phyloP scores from a whole-genome alignment of 2,113 vertebrate species.

The Cettia cetti region DNA sequence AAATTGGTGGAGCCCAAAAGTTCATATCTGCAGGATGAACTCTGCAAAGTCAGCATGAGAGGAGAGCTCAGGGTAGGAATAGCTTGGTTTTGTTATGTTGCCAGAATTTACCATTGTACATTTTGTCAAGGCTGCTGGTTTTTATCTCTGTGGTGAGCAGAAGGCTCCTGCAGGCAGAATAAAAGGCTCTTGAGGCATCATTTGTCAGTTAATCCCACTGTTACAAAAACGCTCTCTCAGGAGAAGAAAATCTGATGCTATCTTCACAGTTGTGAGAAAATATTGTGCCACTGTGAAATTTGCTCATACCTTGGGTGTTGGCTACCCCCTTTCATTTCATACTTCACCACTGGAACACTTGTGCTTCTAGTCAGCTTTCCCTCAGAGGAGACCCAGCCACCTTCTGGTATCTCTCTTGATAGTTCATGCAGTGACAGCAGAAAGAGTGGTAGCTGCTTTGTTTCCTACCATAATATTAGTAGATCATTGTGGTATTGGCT shows the following conservation, averaged over 20 bases:
- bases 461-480: not conserved
- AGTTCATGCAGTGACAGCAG: not conserved
- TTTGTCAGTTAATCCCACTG: not conserved
- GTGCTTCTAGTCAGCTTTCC: not conserved
- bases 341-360: not conserved
- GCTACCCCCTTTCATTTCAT: not conserved
- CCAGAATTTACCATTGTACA: not conserved
- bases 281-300: not conserved
- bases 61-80: not conserved
- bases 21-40: not conserved
- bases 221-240: not conserved
- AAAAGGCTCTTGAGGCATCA: not conserved
- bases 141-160: not conserved
- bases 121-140: not conserved
- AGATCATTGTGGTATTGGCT: not conserved
- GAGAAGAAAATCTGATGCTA: not conserved
- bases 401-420: not conserved
- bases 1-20: not conserved
- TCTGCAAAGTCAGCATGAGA: not conserved
- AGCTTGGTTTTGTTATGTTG: rapidly evolving
- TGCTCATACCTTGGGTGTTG: not conserved
- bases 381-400: not conserved
- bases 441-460: not conserved
- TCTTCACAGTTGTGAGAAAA: not conserved
- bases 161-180: not conserved